Evolutionary conservation across 1,140 invertebrate genomes (phyloP).

Genomic region (Dendroctonus valens): DNA sequence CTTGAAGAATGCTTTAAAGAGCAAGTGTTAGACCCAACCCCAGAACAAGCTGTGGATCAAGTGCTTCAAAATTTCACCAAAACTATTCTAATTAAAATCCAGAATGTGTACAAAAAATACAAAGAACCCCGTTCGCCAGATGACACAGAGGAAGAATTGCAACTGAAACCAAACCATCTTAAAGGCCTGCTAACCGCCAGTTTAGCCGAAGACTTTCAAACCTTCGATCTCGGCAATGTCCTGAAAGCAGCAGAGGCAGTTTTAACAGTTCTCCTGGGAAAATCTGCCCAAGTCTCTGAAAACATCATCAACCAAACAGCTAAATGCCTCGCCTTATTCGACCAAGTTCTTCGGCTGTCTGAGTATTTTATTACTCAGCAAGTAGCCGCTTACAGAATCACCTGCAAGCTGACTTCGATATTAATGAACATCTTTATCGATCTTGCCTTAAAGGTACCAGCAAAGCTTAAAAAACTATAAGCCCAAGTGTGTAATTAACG

Average conservation of each 20-base stretch:
- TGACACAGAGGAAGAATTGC: conserved; percentile 45
- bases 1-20: conserved; percentile 30
- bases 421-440: conserved; percentile 83
- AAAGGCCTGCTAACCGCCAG: conserved; percentile 62
- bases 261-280: conserved; percentile 23
- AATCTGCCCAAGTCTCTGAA: conserved; percentile 7
- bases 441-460: conserved; percentile 72
- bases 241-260: conserved; percentile 32
- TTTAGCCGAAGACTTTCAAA: conserved; percentile 57
- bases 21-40: conserved; percentile 15
- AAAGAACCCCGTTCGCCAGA: conserved; percentile 19
- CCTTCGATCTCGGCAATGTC: conserved; percentile 56
- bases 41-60: conserved; percentile 42
- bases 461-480: background rate
- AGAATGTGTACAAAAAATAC: conserved; percentile 69
- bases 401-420: conserved; percentile 80
- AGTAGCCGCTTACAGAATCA: conserved; percentile 70
- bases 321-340: conserved; percentile 65
- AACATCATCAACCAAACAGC: conserved; percentile 38
- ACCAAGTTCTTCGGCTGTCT: conserved; percentile 71
- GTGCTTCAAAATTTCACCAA: conserved; percentile 59
- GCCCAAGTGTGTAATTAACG: background rate
- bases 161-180: conserved; percentile 62
- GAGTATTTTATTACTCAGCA: conserved; percentile 78
- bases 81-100: conserved; percentile 62